Evolutionary conservation across 92 coral and sea anemone genomes (phyloP), one percentile per base, ranked within the genome.

Genomic region (Isaurus tuberculatus): DNA sequence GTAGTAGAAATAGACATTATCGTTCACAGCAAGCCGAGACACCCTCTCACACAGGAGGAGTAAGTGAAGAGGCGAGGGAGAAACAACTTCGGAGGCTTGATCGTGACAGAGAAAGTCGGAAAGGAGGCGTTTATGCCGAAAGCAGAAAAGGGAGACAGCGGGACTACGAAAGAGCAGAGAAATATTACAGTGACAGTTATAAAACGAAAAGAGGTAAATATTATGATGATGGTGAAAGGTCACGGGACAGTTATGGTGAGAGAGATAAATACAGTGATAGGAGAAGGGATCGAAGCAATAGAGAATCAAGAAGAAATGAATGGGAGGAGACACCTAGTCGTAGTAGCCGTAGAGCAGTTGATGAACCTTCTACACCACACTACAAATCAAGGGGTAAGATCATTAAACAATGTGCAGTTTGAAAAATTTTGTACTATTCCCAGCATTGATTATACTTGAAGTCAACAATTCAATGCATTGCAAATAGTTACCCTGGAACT

Each of bases 241-340:
- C 91, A 8, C 83, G 73, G 40, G 91, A 86, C 48, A 36, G 84
- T 64, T 22, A 89, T 61, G 79, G 91, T 44, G 87, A 84, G 10
- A 57, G 86, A 65, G 81, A 75, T 37, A 66, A 57, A 19, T 48
- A 42, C 31, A 37, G 32, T 10, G 88, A 84, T 49, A 42, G 72
- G 49, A 82, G 84, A 74, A 74, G 86, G 34, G 92, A 79, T 17
- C 84, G 85, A 3, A 86, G 91, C 31, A 86, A 80, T 9, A 85
- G 88, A 70, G 98, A 94, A 53, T 88, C 91, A 15, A 91, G 93
- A 83, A 87, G 95, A 53, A 85, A 88, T 87, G 94, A 96, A 17
- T 96, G 99, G 99, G 99, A 96, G 43, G 99, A 92, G 33, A 96
- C 98, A 7, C 99, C 99, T 26, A 86, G 89, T 68, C 91, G 94